Conservation (phyloP, 2,797 vertebrate species). For the Lepus oiostolus region DNA sequence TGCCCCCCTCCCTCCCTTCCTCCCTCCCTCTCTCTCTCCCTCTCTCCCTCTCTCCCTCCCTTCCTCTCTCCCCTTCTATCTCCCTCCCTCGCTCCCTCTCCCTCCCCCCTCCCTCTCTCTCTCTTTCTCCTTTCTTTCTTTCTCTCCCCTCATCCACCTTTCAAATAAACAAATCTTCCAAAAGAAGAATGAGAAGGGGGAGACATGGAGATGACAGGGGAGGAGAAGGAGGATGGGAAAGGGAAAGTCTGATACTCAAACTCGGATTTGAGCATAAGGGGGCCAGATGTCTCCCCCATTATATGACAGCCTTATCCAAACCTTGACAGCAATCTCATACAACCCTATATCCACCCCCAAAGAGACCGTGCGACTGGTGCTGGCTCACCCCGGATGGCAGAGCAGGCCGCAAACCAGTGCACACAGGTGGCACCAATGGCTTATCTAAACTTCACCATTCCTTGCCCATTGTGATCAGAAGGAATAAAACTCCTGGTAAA, state of each 20-base stretch:
- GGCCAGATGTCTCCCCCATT: neutral
- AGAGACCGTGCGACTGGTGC: neutral
- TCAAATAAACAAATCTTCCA: too few species aligned
- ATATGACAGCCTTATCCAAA: neutral
- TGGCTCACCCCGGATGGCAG: too few species aligned
- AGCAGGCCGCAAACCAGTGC: neutral
- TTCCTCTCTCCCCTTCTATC: too few species aligned
- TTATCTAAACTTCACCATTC: neutral
- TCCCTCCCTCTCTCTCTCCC: too few species aligned
- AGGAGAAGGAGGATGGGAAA: neutral
- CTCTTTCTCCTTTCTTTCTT: too few species aligned
- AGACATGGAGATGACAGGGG: too few species aligned
- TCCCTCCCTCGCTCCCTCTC: too few species aligned
- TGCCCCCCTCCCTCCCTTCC: too few species aligned
- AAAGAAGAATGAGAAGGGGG: too few species aligned
- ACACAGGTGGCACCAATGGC: neutral
- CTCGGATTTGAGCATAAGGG: neutral
- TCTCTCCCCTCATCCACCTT: too few species aligned
- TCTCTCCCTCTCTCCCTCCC: too few species aligned
- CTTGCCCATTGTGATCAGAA: neutral
- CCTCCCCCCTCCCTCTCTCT: too few species aligned
- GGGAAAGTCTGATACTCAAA: slow-evolving; percentile 9
- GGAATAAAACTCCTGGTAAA: neutral
- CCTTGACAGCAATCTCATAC: neutral
- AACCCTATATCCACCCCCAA: neutral